Conservation (phyloP, 2,797 vertebrate genomes). For the Periparus ater region DNA sequence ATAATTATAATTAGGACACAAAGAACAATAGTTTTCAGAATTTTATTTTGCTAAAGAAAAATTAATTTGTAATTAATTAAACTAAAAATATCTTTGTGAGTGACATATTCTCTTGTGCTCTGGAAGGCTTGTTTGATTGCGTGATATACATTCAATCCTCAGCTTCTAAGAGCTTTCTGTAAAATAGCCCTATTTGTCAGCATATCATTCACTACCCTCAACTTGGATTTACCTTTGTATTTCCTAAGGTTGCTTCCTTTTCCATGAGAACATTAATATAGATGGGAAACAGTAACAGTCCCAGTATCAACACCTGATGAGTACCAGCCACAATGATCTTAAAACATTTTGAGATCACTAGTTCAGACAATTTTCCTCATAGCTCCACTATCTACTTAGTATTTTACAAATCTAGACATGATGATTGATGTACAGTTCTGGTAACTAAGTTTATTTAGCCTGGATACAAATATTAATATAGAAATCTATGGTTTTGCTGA, state of each 20-base stretch:
- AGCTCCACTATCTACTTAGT: not conserved
- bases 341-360: not conserved
- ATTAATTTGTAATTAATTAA: not conserved
- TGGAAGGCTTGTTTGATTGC: not conserved
- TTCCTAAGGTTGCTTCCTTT: not conserved
- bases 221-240: not conserved
- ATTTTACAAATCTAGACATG: not conserved
- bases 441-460: not conserved
- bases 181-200: not conserved
- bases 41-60: not conserved
- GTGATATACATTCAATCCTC: not conserved
- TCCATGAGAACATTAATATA: not conserved
- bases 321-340: not conserved
- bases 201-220: not conserved
- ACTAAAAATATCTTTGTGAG: not conserved
- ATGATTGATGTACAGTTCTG: not conserved
- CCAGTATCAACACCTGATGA: not conserved
- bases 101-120: not conserved
- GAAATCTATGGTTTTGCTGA: not conserved
- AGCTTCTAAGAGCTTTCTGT: not conserved
- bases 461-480: not conserved
- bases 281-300: not conserved
- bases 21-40: not conserved
- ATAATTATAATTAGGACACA: not conserved
- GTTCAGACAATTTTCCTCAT: not conserved